Base-by-base conservation (phyloP, 2,888 invertebrate species). In the Parnassius apollo region DNA sequence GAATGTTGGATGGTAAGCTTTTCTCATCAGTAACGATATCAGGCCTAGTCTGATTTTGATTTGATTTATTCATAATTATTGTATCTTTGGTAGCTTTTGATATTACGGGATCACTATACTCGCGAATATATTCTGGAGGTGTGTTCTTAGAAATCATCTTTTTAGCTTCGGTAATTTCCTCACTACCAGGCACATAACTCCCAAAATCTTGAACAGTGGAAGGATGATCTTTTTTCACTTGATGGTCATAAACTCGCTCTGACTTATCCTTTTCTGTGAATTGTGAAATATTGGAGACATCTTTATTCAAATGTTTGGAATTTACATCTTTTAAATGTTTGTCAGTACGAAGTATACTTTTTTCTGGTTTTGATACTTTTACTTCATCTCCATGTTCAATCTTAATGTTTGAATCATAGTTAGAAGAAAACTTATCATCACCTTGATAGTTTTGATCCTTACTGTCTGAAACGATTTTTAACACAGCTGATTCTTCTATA, bases 31-130 rank as follows among this genome's bases (percentile, higher is more conserved):
- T 79, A 4, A 77, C 65, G 18, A 81, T 68, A 63, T 83, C 83
- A 35, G 85, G 83, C 25, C 77, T 74, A 9, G 86, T 83, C 68
- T 87, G 79, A 69, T 80, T 84, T 71, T 88, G 78, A 53, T 77
- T 80, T 42, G 82, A 74, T 76, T 87, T 82, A 56, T 35, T 35
- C 4, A 35, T 7, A 4, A 87, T 80, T 42, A 84, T 86, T 46
- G 86, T 87, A 9, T 85, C 69, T 67, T 78, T 81, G 25, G 88
- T 85, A 54, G 83, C 78, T n/a, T 78, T 79, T 18, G 86, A 81
- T 49, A 85, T 71, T 22, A 81, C 67, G 25, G 81, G 84, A 58
- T 78, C 85, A 35, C 76, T 81, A 56, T 82, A 82, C 71, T 89
- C 86, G 50, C 81, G 78, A 9, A 79, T 61, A 63, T 71, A 76